These are phyloP conservation scores for Acyrthosiphon pisum DNA, from an alignment of 1,140 invertebrate species.

Conservation along the genomic window DNA sequence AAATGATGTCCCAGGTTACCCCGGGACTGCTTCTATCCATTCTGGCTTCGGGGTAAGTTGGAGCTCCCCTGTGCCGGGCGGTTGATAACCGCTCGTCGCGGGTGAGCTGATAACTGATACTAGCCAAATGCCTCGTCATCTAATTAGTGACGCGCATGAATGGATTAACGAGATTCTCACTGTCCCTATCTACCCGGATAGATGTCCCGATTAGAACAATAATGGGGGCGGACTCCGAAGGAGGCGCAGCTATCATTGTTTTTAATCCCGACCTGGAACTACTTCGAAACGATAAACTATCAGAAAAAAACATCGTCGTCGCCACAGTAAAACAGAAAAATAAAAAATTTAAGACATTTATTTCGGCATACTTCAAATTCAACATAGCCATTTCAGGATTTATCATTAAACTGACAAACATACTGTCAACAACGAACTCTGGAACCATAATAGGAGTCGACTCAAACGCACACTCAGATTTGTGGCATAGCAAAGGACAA, in stretches of 20 bases:
- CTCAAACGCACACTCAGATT: background rate
- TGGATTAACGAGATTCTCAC: constrained; percentile 66
- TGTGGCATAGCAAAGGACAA: background rate
- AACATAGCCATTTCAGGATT: background rate
- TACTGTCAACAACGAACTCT: background rate
- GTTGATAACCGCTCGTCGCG: background rate
- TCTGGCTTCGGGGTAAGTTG: background rate
- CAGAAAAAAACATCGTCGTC: background rate
- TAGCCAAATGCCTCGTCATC: constrained; percentile 69
- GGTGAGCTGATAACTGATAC: background rate
- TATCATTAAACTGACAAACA: background rate
- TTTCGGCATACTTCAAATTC: background rate
- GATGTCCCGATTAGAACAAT: background rate
- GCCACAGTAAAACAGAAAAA: background rate
- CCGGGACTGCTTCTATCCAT: too few relatives aligned
- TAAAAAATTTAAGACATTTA: fast-evolving
- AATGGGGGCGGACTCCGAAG: background rate
- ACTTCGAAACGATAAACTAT: background rate
- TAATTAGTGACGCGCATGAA: constrained; percentile 68
- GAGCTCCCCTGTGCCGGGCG: fast-evolving
- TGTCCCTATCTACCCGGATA: too few relatives aligned
- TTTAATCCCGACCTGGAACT: background rate
- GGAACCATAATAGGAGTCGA: background rate
- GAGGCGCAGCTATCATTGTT: background rate
- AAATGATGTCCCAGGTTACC: too few relatives aligned